Evolutionary conservation across 2,797 vertebrate species (phyloP).

Genomic region (Acomys russatus): DNA sequence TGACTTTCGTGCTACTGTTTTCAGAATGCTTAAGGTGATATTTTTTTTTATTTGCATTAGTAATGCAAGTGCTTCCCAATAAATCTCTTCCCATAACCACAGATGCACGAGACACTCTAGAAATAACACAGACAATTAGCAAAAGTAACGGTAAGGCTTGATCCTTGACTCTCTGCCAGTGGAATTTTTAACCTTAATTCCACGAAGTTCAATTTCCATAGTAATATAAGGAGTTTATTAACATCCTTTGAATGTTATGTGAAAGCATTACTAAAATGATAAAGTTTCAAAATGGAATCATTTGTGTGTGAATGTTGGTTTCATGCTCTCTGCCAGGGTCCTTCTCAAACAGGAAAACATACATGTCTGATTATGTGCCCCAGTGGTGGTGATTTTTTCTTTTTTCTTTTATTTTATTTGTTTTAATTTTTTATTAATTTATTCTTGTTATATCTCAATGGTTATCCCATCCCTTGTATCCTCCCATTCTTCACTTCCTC

Average conservation of each 20-base stretch:
- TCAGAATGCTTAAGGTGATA: not conserved
- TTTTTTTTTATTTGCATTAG: conserved; percentile 30
- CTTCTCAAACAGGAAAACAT: not conserved
- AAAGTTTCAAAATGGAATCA: not conserved
- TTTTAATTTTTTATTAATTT: no score
- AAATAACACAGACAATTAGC: not conserved
- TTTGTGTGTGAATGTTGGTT: not conserved
- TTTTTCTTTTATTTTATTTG: no score
- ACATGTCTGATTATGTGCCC: not conserved
- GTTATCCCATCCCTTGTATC: no score
- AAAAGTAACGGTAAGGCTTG: not conserved
- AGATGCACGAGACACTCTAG: not conserved
- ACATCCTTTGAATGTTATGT: not conserved
- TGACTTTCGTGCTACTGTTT: not conserved
- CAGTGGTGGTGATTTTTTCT: not conserved
- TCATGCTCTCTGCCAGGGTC: not conserved
- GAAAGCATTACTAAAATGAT: not conserved
- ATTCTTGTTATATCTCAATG: no score
- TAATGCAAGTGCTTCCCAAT: conserved; percentile 20
- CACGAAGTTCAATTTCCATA: not conserved
- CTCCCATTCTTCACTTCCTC: no score
- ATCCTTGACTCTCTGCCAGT: not conserved
- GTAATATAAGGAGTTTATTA: not conserved
- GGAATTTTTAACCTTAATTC: not conserved
- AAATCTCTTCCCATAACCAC: conserved; percentile 27